Evolutionary conservation across 2,113 vertebrate species (phyloP).

Genomic region (Electrona antarctica): DNA sequence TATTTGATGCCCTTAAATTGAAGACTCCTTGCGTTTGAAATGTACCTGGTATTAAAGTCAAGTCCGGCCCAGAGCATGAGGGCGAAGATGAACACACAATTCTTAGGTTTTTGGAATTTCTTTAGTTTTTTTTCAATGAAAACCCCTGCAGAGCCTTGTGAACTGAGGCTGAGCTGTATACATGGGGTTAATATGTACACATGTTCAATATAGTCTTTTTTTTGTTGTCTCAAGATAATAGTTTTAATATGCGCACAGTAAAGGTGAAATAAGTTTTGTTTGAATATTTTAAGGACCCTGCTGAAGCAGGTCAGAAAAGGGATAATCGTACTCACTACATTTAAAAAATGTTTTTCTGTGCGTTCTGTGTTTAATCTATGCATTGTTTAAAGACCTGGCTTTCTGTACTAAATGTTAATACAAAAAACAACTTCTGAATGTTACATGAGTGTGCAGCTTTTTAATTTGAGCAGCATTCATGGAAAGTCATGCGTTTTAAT

Average conservation of each 20-base stretch:
- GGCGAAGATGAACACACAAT: background rate
- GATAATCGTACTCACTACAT: slow-evolving; percentile 19
- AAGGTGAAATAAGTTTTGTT: background rate
- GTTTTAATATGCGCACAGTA: slow-evolving; percentile 51
- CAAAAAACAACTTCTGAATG: slow-evolving; percentile 43
- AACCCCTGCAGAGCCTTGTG: slow-evolving; percentile 18
- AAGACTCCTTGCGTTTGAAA: slow-evolving; percentile 30
- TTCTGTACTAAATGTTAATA: slow-evolving; percentile 19
- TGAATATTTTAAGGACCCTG: background rate
- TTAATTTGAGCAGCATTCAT: slow-evolving; percentile 28
- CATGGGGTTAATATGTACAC: slow-evolving; percentile 18
- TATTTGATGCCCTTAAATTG: slow-evolving; percentile 38
- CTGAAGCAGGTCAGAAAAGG: slow-evolving; percentile 35
- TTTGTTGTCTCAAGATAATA: slow-evolving; percentile 18
- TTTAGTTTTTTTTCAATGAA: slow-evolving; percentile 4
- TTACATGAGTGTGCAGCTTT: slow-evolving; percentile 58
- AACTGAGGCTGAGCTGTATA: slow-evolving; percentile 20
- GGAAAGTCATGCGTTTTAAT: slow-evolving; percentile 55
- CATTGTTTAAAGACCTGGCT: slow-evolving; percentile 23
- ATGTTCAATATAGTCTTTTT: slow-evolving; percentile 26
- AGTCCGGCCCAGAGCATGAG: slow-evolving; percentile 16
- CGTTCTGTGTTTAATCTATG: slow-evolving; percentile 25
- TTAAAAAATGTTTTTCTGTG: slow-evolving; percentile 1
- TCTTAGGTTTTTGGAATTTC: slow-evolving; percentile 15
- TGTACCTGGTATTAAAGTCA: slow-evolving; percentile 51